These are phyloP conservation scores for Phoebastria nigripes DNA, from an alignment of 2,797 vertebrate species.

Conservation along the genomic window DNA sequence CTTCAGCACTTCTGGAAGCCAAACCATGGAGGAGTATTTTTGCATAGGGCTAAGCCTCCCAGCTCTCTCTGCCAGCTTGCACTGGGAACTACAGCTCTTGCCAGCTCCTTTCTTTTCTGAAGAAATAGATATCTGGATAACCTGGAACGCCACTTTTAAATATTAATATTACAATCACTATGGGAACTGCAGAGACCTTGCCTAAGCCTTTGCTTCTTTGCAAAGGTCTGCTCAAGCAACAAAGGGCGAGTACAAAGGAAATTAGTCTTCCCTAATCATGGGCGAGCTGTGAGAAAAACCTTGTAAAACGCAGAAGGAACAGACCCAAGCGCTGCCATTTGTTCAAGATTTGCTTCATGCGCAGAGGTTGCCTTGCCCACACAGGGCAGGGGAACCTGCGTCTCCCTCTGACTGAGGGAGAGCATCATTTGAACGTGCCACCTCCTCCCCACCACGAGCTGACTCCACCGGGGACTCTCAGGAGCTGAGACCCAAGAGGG, in stretches of 20 bases:
- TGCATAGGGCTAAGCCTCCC: not conserved
- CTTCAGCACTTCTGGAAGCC: not conserved
- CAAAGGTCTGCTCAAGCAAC: not conserved
- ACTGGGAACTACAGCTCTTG: not conserved
- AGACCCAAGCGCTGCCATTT: rapidly evolving
- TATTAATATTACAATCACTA: not conserved
- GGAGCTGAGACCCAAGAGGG: not conserved
- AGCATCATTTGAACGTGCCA: rapidly evolving
- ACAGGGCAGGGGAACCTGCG: not conserved
- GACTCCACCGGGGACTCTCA: rapidly evolving
- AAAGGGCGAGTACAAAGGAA: not conserved
- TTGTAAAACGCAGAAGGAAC: not conserved
- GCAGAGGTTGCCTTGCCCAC: not conserved
- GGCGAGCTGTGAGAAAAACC: not conserved
- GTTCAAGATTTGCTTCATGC: rapidly evolving
- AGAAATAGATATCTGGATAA: not conserved
- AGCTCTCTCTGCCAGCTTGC: not conserved
- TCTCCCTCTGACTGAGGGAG: not conserved
- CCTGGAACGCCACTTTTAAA: not conserved
- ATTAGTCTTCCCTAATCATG: rapidly evolving
- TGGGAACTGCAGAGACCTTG: not conserved
- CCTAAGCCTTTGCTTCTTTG: not conserved
- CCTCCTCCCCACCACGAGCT: no score
- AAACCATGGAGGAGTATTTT: not conserved
- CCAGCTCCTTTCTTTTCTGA: not conserved